Base-by-base conservation (phyloP, 2,888 invertebrate species). In the Diarsia mendica region DNA sequence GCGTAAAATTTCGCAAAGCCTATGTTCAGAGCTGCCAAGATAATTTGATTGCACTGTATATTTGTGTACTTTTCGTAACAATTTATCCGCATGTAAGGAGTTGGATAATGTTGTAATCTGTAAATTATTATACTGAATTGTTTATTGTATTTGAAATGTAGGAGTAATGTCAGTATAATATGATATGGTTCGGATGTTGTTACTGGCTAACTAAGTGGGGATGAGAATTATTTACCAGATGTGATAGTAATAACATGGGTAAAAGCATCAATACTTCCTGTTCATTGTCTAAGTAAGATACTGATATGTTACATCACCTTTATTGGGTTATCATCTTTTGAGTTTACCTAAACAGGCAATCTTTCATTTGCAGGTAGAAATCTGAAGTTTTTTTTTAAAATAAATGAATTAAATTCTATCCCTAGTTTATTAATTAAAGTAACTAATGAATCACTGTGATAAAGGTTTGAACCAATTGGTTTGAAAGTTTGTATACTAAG, bases 401-500 rank as follows among this genome's bases (percentile, higher is more conserved):
- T 15, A 46, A 2, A 15, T 61, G 23, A 48, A 49, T n/a, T 13
- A 44, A 58, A 58, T 64, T 75, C 39, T 61, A 69, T 81, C 69
- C 65, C 72, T 70, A 74, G 23, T 83, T 80, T 80, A 68, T 2
- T 69, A 74, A 68, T 33, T 60, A 39, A 11, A 71, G 77, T 83
- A 81, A 80, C 71, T 64, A 55, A 82, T 75, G 82, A 84, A 86
- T 80, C 87, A 89, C 91, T 91, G 91, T 91, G 91, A 91, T 91
- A 91, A 89, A 89, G 84, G 80, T 75, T 80, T 81, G 44, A 85
- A 87, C 83, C 84, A 67, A 77, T 88, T 82, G 85, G 86, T 88
- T 89, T 84, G 79, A 83, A 77, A 79, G 84, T 75, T 67, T 79
- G 60, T 87, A 82, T 72, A 53, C 46, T 85, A 77, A 75, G 77